Percentiles rank a stretch among this genome's conserved stretches.
Evolutionary conservation across 1,140 invertebrate species (phyloP).

Genomic region (Charaxes varanes): DNA sequence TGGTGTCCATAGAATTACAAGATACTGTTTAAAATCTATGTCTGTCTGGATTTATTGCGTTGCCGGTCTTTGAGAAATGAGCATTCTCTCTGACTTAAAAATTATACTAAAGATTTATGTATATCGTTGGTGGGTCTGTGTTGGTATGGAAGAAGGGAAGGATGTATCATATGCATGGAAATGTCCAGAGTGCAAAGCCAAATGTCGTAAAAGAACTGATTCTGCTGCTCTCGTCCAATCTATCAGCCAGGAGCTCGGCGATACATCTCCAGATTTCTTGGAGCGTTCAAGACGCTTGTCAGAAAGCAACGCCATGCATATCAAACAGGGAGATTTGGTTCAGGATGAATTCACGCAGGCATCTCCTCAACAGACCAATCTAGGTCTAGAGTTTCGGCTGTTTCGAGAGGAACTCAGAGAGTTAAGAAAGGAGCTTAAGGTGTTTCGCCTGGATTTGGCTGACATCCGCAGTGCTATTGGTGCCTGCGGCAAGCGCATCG

Average conservation of each 20-base stretch:
- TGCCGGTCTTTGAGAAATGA: too few relatives aligned
- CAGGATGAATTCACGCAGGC: too few relatives aligned
- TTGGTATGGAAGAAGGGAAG: neutral
- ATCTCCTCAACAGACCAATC: neutral
- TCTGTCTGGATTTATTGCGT: too few relatives aligned
- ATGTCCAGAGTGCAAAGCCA: constrained; percentile 4
- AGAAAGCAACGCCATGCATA: too few relatives aligned
- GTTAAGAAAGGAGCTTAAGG: neutral
- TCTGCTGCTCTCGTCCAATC: neutral
- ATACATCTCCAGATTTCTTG: constrained; percentile 1
- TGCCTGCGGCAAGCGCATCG: neutral
- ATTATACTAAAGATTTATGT: too few relatives aligned
- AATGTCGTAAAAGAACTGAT: neutral
- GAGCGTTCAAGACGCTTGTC: too few relatives aligned
- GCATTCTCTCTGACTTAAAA: too few relatives aligned
- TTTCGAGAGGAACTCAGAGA: constrained; percentile 1
- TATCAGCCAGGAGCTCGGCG: neutral
- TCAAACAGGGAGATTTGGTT: too few relatives aligned
- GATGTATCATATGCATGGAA: neutral
- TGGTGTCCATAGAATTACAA: too few relatives aligned
- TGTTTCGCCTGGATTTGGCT: constrained; percentile 1
- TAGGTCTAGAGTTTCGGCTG: constrained; percentile 2
- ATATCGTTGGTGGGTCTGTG: too few relatives aligned
- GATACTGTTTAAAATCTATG: too few relatives aligned
- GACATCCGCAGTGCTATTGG: neutral